Conservation (phyloP, 35 echinoderm and acorn worm species). For the Apostichopus japonicus region DNA sequence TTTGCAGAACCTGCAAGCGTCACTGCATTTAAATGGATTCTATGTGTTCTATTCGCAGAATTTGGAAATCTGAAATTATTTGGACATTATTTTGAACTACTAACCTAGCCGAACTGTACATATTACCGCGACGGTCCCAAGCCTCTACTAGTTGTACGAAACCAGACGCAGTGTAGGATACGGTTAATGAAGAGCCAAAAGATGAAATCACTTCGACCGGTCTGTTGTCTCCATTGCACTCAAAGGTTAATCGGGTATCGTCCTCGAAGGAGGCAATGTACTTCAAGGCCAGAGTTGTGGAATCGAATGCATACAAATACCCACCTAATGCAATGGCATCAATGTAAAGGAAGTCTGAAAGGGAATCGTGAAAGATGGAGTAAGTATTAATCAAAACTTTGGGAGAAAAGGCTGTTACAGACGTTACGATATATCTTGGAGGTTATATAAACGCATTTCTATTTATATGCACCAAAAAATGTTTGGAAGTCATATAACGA, state of each 20-base stretch:
- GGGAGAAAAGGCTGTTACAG: too few species aligned
- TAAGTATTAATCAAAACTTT: too few species aligned
- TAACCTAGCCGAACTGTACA: slow-evolving; percentile 10
- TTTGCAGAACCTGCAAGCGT: too few species aligned
- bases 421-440: too few species aligned
- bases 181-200: neutral
- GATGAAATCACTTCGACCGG: slow-evolving; percentile 23
- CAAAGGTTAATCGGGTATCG: slow-evolving; percentile 16
- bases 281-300: slow-evolving; percentile 14
- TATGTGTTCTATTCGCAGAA: too few species aligned
- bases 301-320: neutral
- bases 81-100: neutral
- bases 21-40: too few species aligned
- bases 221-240: slow-evolving; percentile 14
- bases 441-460: too few species aligned
- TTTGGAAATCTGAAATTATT: too few species aligned
- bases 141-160: slow-evolving; percentile 14
- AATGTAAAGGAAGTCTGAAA: slow-evolving; percentile 33
- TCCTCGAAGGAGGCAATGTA: slow-evolving; percentile 2
- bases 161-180: slow-evolving; percentile 10
- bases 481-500: too few species aligned
- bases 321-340: neutral
- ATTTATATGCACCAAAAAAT: too few species aligned
- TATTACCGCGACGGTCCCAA: neutral
- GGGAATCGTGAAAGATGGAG: too few species aligned